Percentiles rank a stretch among this genome's conserved stretches.
Conservation (phyloP, 2,113 vertebrate species). For the Arizona elegans region DNA sequence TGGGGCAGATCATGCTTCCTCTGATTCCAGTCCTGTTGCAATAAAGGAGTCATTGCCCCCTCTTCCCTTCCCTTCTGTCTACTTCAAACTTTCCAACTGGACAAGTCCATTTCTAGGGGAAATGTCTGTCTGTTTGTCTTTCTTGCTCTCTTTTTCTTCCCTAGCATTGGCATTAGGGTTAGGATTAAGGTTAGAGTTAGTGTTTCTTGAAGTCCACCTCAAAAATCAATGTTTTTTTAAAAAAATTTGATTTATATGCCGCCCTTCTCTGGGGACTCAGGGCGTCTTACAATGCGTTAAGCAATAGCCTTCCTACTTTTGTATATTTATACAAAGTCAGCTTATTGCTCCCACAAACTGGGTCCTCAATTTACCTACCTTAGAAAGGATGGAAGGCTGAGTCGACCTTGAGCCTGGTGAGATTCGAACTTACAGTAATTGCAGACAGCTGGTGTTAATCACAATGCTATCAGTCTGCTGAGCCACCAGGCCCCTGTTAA, state of each 20-base stretch:
- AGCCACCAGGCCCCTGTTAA: not conserved
- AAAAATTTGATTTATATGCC: too few relatives aligned
- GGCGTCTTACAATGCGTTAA: too few relatives aligned
- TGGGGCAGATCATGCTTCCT: not conserved
- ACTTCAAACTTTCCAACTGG: not conserved
- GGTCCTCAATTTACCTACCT: too few relatives aligned
- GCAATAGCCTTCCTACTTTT: too few relatives aligned
- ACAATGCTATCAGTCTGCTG: too few relatives aligned
- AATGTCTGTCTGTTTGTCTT: not conserved
- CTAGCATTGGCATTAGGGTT: not conserved
- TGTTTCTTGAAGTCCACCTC: not conserved
- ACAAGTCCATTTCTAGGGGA: not conserved
- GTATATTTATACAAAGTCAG: too few relatives aligned
- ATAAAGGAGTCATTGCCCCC: not conserved
- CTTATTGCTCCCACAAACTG: too few relatives aligned
- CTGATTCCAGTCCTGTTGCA: not conserved
- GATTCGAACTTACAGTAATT: too few relatives aligned
- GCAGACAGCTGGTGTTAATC: too few relatives aligned
- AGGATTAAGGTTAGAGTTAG: not conserved
- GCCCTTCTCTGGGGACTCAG: too few relatives aligned
- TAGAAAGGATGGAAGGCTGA: too few relatives aligned
- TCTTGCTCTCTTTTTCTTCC: not conserved
- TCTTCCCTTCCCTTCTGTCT: not conserved
- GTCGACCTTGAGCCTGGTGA: too few relatives aligned
- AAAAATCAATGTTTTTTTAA: not conserved